These are phyloP conservation scores for Poecilia latipinna DNA, from an alignment of 2,113 vertebrate species.

Conservation along the genomic window DNA sequence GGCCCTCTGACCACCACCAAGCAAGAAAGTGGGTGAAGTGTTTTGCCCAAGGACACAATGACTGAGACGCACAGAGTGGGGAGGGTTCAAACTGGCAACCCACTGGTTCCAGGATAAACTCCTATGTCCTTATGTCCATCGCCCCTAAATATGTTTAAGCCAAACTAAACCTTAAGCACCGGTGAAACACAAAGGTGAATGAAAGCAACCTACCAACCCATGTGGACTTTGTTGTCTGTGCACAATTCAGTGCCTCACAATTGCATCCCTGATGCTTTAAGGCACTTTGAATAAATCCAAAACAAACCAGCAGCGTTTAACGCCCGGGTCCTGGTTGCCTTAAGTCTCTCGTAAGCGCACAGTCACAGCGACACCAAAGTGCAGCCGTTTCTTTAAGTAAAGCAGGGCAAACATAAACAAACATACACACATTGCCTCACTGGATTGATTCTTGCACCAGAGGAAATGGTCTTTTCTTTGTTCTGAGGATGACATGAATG, in stretches of 20 bases:
- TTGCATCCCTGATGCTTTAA: background rate
- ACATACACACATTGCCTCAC: background rate
- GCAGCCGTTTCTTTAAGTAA: slow-evolving; percentile 14
- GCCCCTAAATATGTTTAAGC: background rate
- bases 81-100: no score
- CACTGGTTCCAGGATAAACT: no score
- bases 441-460: slow-evolving; percentile 17
- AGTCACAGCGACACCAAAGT: slow-evolving; percentile 1
- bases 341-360: background rate
- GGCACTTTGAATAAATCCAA: background rate
- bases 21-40: no score
- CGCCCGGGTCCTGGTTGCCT: background rate
- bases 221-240: background rate
- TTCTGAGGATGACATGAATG: slow-evolving; percentile 25
- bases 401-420: slow-evolving; percentile 26
- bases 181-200: background rate
- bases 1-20: no score
- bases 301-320: background rate
- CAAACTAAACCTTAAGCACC: background rate
- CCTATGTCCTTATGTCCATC: no score
- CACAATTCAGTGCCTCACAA: background rate
- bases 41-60: no score
- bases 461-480: slow-evolving; percentile 25
- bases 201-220: background rate
- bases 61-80: no score